Evolutionary conservation across 2,888 invertebrate species (phyloP).

Genomic region (Chymomyza procnemis): DNA sequence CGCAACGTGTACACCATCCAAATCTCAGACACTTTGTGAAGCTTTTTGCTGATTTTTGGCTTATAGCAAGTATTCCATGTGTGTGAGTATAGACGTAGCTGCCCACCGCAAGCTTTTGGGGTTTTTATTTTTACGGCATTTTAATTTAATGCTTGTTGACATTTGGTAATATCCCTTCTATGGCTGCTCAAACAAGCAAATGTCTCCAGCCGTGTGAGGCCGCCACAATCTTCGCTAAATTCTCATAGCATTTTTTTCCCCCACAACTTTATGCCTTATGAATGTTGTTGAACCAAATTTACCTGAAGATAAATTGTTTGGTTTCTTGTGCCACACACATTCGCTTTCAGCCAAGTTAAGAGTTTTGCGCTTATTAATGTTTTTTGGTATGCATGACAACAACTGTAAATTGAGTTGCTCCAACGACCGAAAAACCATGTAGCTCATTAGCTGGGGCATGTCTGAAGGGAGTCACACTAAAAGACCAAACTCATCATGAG

Average conservation of each 20-base stretch:
- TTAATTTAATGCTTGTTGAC: slow-evolving; percentile 63
- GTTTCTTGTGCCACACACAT: background rate
- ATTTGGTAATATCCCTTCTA: slow-evolving; percentile 45
- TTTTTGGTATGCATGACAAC: slow-evolving; percentile 50
- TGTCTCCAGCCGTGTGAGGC: slow-evolving; percentile 12
- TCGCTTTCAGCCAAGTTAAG: background rate
- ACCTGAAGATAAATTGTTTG: slow-evolving; percentile 46
- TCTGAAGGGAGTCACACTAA: background rate
- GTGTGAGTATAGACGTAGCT: background rate
- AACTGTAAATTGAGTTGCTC: slow-evolving; percentile 33
- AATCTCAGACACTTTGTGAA: slow-evolving; percentile 29
- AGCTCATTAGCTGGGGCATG: background rate
- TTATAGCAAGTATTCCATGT: background rate
- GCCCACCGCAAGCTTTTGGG: slow-evolving; percentile 1
- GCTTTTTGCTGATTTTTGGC: background rate
- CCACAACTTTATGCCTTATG: slow-evolving; percentile 26
- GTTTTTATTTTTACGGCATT: slow-evolving; percentile 47
- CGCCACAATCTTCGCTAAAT: slow-evolving; percentile 2
- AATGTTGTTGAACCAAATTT: slow-evolving; percentile 42
- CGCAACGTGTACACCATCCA: slow-evolving; percentile 1
- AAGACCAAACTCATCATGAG: slow-evolving; percentile 36
- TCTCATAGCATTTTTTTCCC: slow-evolving; percentile 21
- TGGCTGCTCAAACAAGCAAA: slow-evolving; percentile 28
- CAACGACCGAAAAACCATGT: background rate
- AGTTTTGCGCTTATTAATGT: slow-evolving; percentile 39